Conservation (phyloP, 2,113 vertebrate genomes). For the Lepus europaeus region DNA sequence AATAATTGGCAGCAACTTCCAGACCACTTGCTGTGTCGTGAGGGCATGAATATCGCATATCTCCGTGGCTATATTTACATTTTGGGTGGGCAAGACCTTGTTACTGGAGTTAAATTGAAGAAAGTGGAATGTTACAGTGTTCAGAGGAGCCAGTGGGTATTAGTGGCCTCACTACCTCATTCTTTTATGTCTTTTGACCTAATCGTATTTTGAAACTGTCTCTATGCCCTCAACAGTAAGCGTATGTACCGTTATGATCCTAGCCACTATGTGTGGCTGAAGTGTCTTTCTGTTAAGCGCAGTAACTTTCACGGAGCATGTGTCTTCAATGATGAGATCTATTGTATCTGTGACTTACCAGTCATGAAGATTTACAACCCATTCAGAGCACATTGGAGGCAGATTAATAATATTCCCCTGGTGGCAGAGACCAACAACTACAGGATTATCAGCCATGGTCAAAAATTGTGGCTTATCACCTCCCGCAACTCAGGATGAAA, state of each 20-base stretch:
- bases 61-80: constrained; percentile 92
- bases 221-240: constrained; percentile 93
- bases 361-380: constrained; percentile 94
- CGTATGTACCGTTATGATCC: constrained; percentile 93
- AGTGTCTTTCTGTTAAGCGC: constrained; percentile 91
- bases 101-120: constrained; percentile 91
- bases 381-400: constrained; percentile 91
- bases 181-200: constrained; percentile 93
- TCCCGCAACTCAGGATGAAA: constrained; percentile 91
- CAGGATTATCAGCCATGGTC: constrained; percentile 91
- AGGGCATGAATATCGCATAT: constrained; percentile 92
- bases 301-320: constrained; percentile 94
- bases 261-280: constrained; percentile 92
- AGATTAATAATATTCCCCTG: constrained; percentile 91
- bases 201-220: constrained; percentile 90
- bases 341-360: constrained; percentile 93
- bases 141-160: constrained; percentile 93
- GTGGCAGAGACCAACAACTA: constrained; percentile 92
- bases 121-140: constrained; percentile 94
- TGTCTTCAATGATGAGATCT: constrained; percentile 93
- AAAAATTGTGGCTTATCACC: constrained; percentile 92
- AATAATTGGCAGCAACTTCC: constrained; percentile 93
- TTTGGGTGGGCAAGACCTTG: constrained; percentile 90
- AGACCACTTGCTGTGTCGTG: constrained; percentile 90
- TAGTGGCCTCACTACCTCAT: constrained; percentile 92